A percentile compares a stretch with the other conserved stretches of the same genome.
Conservation (phyloP, 2,888 invertebrate genomes). For the Clunio marinus region DNA sequence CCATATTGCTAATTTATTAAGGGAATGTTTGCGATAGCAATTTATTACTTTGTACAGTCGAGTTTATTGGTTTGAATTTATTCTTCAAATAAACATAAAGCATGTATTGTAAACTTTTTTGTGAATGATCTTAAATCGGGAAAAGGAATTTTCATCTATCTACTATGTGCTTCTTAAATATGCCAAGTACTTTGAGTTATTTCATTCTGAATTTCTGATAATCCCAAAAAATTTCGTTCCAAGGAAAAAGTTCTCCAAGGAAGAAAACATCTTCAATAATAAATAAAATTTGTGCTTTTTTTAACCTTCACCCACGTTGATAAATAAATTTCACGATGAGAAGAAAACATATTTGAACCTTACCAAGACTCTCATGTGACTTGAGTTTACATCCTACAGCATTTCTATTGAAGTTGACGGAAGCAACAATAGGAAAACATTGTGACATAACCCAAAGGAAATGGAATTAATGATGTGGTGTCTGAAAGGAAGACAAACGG, state of each 20-base stretch:
- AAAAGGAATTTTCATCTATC: not conserved
- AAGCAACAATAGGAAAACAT: too few relatives aligned
- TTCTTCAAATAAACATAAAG: not conserved
- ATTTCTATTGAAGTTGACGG: not conserved
- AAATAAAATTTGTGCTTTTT: too few relatives aligned
- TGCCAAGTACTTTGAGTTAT: conserved; percentile 3
- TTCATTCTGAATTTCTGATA: too few relatives aligned
- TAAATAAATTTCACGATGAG: too few relatives aligned
- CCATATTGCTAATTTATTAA: conserved; percentile 27
- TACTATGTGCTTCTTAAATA: not conserved
- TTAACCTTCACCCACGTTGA: too few relatives aligned
- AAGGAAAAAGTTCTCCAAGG: too few relatives aligned
- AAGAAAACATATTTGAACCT: too few relatives aligned
- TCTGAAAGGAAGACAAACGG: conserved; percentile 33
- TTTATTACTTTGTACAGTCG: conserved; percentile 23
- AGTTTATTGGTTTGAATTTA: conserved; percentile 22
- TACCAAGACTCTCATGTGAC: too few relatives aligned
- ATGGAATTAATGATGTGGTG: conserved; percentile 34
- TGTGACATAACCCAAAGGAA: too few relatives aligned
- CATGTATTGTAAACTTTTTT: conserved; percentile 12
- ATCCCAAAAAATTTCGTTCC: too few relatives aligned
- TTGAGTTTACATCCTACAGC: too few relatives aligned
- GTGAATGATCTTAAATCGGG: not conserved
- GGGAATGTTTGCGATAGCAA: conserved; percentile 10
- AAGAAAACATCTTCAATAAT: too few relatives aligned